Evolutionary conservation across 2,797 vertebrate genomes (phyloP).

Genomic region (Hydrophis major): DNA sequence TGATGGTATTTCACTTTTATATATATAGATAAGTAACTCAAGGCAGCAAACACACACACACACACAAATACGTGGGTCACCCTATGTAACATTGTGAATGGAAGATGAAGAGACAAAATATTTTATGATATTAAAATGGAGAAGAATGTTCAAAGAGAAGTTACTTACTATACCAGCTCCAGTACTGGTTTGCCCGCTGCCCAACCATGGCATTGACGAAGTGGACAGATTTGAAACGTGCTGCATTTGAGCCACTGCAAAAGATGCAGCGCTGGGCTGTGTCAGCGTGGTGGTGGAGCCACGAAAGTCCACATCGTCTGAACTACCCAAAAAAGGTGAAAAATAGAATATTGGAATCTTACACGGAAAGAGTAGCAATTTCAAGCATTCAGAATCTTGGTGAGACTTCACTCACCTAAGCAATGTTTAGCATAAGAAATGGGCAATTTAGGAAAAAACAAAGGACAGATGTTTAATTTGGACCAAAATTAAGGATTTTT

Average conservation of each 20-base stretch:
- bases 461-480: background rate
- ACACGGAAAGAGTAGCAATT: background rate
- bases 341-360: background rate
- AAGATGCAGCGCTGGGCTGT: slow-evolving; percentile 78
- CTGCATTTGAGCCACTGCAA: slow-evolving; percentile 80
- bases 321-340: slow-evolving; percentile 72
- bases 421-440: background rate
- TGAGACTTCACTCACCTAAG: background rate
- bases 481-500: background rate
- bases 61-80: background rate
- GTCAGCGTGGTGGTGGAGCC: slow-evolving; percentile 92
- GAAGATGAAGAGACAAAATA: background rate
- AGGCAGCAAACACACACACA: background rate
- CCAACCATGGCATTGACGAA: slow-evolving; percentile 91
- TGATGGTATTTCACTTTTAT: too few relatives aligned
- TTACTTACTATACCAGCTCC: slow-evolving; percentile 91
- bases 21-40: background rate
- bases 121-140: background rate
- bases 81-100: background rate
- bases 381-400: background rate
- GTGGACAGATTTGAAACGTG: slow-evolving; percentile 70
- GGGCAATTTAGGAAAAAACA: too few relatives aligned
- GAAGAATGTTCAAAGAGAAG: background rate
- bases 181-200: slow-evolving; percentile 94
- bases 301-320: slow-evolving; percentile 89